Percentiles rank a stretch among this genome's conserved stretches.
phyloP scores from a whole-genome alignment of 2,888 invertebrate genomes.

The Bellardia pandia region DNA sequence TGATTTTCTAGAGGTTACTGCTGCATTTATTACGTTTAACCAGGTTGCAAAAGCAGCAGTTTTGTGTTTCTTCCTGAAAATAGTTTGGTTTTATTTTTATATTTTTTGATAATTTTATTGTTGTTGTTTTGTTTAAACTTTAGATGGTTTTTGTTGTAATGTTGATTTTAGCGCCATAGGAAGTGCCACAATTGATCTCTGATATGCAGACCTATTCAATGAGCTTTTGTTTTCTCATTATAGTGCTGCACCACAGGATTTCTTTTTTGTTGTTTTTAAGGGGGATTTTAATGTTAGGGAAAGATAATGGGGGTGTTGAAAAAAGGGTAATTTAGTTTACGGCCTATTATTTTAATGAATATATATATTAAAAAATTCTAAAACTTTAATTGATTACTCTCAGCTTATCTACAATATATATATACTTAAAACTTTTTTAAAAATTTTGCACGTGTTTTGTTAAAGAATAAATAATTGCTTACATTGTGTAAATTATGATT shows the following conservation, averaged over 20 bases:
- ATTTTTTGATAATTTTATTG: constrained; percentile 73
- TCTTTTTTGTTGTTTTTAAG: not conserved
- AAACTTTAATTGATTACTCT: too few relatives aligned
- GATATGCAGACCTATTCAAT: constrained; percentile 65
- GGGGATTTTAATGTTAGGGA: not conserved
- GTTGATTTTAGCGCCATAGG: constrained; percentile 73
- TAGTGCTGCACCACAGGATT: constrained; percentile 14
- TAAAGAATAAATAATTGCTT: too few relatives aligned
- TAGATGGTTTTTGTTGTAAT: constrained; percentile 37
- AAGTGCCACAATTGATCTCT: constrained; percentile 74
- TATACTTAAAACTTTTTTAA: too few relatives aligned
- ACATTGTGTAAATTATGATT: too few relatives aligned
- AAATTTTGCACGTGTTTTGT: too few relatives aligned
- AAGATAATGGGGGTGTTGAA: not conserved
- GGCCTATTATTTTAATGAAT: too few relatives aligned
- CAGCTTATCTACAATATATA: too few relatives aligned
- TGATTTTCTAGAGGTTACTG: constrained; percentile 40
- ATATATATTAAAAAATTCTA: too few relatives aligned
- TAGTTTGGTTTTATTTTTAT: constrained; percentile 74
- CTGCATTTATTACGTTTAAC: constrained; percentile 41
- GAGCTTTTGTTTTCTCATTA: constrained; percentile 38
- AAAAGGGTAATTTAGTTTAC: not conserved
- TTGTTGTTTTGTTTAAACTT: constrained; percentile 63
- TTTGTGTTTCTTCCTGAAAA: constrained; percentile 20
- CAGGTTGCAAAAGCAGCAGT: not conserved